phyloP scores from a whole-genome alignment of 1,140 invertebrate genomes.

The Ditylenchus dipsaci region DNA sequence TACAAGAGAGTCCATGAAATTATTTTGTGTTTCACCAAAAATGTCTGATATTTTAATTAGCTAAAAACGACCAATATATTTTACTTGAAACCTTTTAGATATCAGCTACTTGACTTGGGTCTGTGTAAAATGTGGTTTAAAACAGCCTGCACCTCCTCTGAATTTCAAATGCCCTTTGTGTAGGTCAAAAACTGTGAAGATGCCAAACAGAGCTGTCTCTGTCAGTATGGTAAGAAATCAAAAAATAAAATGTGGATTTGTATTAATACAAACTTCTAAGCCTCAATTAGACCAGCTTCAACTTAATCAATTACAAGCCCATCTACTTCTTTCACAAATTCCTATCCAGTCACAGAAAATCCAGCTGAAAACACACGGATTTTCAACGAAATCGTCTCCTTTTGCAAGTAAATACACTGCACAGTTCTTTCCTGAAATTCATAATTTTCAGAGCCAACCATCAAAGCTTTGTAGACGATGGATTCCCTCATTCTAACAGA shows the following conservation, averaged over 20 bases:
- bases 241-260: constrained; percentile 8
- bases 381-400: constrained; percentile 5
- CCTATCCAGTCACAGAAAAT: neutral
- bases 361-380: neutral
- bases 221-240: constrained; percentile 16
- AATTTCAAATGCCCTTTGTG: constrained; percentile 34
- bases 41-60: too few relatives aligned
- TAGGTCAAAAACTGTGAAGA: constrained; percentile 12
- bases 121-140: constrained; percentile 23
- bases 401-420: constrained; percentile 22
- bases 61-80: too few relatives aligned
- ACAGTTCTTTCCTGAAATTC: constrained; percentile 14
- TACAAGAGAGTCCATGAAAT: too few relatives aligned
- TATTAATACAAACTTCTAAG: neutral
- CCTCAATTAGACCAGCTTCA: neutral
- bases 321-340: neutral
- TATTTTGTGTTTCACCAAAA: too few relatives aligned
- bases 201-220: neutral
- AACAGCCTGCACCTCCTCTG: constrained; percentile 26
- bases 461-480: constrained; percentile 41
- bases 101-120: constrained; percentile 7
- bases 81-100: constrained; percentile 30
- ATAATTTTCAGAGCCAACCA: constrained; percentile 13
- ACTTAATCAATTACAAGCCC: neutral
- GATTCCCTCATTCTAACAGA: constrained; percentile 40